Evolutionary conservation across 2,113 vertebrate species (phyloP), one percentile per base, ranked within the genome.

Genomic region (Telmatochromis sp.): DNA sequence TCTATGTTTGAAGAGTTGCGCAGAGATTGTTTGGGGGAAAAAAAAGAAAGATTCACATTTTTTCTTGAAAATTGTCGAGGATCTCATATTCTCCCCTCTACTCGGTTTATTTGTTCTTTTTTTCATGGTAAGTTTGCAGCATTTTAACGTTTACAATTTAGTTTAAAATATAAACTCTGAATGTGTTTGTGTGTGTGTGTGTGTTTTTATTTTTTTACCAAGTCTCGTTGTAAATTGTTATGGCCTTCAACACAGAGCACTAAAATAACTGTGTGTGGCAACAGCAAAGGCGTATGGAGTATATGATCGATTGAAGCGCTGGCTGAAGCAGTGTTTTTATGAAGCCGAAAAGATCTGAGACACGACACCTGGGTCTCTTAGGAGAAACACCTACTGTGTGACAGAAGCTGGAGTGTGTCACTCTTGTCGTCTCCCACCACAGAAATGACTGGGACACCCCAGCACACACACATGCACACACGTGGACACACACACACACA

Each of bases 261-360:
- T 73, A 70, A 86, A 87, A 81, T 73, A 47, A 63, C 23, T 28
- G 13, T 90, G 82, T 89, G 83, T 47, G 33, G 86, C 73, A 33
- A 81, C 37, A 84, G 65, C 82, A 83, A 90, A 89, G 49, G 80
- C 28, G n/a, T 79, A 84, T 65, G 85, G 80, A 91, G 89, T 80
- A 49, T 42, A 86, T 82, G 91, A 93, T 94, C 89, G 94, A 94
- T 94, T 92, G 92, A 87, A 82, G 89, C 88, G 13, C 78, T 60
- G 92, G 88, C 89, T 82, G 80, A 93, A 86, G 81, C 78, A 35
- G 80, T 83, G 84, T 92, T 95, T 94, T 94, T 93, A 93, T 94
- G 91, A 94, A 95, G 91, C 92, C 49, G 73, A 88, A 91, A 92
- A 94, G 87, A 94, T 93, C 90, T 87, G 90, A 94, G 86, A 95